phyloP scores from a whole-genome alignment of 2,888 invertebrate genomes.

The Tachina lurida region DNA sequence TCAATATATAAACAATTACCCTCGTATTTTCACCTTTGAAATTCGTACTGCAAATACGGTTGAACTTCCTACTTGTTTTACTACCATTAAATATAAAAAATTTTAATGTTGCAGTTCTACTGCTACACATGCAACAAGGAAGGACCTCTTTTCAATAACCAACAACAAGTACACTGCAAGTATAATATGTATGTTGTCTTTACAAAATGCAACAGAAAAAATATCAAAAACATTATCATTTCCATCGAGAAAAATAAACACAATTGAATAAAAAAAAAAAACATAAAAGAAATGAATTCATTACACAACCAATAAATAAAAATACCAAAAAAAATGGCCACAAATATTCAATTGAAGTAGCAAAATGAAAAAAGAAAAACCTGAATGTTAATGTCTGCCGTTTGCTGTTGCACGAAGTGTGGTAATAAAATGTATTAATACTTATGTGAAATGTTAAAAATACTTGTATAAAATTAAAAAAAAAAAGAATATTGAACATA shows the following conservation, averaged over 20 bases:
- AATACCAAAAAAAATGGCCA: slow-evolving; percentile 57
- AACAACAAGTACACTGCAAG: slow-evolving; percentile 36
- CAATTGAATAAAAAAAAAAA: slow-evolving; percentile 23
- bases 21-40: slow-evolving; percentile 15
- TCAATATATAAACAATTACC: neutral
- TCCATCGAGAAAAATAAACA: slow-evolving; percentile 12
- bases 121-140: slow-evolving; percentile 39
- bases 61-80: neutral
- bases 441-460: slow-evolving; percentile 35
- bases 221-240: slow-evolving; percentile 21
- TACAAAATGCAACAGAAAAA: slow-evolving; percentile 16
- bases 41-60: neutral
- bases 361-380: slow-evolving; percentile 17
- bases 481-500: slow-evolving; percentile 31
- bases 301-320: slow-evolving; percentile 67
- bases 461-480: neutral
- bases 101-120: slow-evolving; percentile 39
- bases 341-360: slow-evolving; percentile 60
- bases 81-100: slow-evolving; percentile 18
- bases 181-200: slow-evolving; percentile 14
- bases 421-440: slow-evolving; percentile 56
- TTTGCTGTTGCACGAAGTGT: slow-evolving; percentile 60
- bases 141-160: slow-evolving; percentile 23
- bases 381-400: slow-evolving; percentile 51
- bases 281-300: slow-evolving; percentile 57